Conservation (phyloP, 1,140 invertebrate genomes). For the Monomorium pharaonis region DNA sequence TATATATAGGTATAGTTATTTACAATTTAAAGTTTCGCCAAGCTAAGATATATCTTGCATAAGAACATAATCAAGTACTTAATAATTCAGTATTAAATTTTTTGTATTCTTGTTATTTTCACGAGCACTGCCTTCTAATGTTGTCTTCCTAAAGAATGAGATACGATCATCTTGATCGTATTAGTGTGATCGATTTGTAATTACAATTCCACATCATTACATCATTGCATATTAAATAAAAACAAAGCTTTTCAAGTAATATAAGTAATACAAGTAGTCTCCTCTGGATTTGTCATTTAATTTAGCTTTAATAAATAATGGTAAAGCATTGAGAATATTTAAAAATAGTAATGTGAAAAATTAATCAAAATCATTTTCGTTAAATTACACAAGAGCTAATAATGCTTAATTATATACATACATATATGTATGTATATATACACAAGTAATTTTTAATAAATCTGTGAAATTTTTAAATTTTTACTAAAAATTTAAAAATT, state of each 20-base stretch:
- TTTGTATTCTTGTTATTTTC: constrained; percentile 29
- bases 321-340: neutral
- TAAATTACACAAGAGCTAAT: neutral
- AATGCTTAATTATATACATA: too few relatives aligned
- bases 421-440: too few relatives aligned
- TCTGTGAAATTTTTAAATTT: too few relatives aligned
- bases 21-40: neutral
- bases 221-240: constrained; percentile 37
- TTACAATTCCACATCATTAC: constrained; percentile 18
- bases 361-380: too few relatives aligned
- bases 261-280: too few relatives aligned
- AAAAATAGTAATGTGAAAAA: too few relatives aligned
- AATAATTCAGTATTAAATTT: constrained; percentile 9
- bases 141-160: neutral
- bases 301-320: neutral
- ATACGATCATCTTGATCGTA: neutral
- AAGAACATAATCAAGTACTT: constrained; percentile 21
- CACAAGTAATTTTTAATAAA: too few relatives aligned
- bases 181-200: constrained; percentile 41
- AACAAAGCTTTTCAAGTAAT: neutral
- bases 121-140: constrained; percentile 21
- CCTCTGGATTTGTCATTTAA: neutral
- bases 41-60: neutral
- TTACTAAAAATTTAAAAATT: too few relatives aligned
- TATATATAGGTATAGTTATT: neutral